Evolutionary conservation across 2,113 vertebrate species (phyloP).

Genomic region (Saguinus imperator): DNA sequence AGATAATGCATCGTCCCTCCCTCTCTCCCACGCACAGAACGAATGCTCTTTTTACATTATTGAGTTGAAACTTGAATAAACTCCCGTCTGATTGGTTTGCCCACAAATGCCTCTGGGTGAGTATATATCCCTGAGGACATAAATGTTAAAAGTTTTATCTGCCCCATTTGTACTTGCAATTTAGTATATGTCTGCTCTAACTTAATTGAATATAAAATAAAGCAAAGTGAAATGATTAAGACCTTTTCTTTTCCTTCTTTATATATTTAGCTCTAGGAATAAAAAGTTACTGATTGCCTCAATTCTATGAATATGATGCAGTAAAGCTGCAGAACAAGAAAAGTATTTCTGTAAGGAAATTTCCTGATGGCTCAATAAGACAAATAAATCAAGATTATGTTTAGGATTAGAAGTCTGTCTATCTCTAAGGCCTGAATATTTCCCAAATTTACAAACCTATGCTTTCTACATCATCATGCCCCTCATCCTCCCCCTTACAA

Average conservation of each 20-base stretch:
- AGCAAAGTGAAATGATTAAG: not conserved
- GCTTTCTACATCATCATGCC: not conserved
- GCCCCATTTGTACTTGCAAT: not conserved
- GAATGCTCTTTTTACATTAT: not conserved
- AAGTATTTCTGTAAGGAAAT: not conserved
- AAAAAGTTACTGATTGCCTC: not conserved
- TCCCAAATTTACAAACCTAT: not conserved
- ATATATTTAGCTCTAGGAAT: not conserved
- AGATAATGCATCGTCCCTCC: not conserved
- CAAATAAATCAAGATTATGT: not conserved
- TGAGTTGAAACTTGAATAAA: not conserved
- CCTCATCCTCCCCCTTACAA: not conserved
- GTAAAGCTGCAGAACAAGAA: not conserved
- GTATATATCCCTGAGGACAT: not conserved
- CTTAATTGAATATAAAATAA: not conserved
- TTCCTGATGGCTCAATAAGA: not conserved
- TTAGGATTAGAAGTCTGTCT: not conserved
- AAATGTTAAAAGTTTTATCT: not conserved
- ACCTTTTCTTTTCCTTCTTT: not conserved
- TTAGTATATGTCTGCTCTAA: not conserved
- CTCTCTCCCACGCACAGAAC: not conserved
- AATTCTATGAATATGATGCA: not conserved
- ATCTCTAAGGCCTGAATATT: not conserved
- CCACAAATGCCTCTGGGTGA: not conserved
- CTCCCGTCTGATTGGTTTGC: not conserved